Percentiles rank a stretch among this genome's conserved stretches.
Conservation (phyloP, 2,797 vertebrate species). For the Bovichtus diacanthus region DNA sequence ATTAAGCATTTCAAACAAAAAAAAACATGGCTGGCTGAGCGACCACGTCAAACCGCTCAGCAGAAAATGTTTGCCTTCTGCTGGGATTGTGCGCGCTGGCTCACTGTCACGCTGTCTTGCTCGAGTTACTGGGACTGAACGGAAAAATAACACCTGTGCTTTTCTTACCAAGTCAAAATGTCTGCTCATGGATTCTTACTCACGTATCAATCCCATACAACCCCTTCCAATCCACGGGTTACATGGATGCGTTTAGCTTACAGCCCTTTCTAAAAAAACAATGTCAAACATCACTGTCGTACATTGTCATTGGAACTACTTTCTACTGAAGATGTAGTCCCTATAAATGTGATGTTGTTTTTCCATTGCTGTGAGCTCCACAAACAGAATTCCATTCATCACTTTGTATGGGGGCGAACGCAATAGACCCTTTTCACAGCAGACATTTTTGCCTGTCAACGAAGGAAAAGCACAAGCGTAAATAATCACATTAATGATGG, state of each 20-base stretch:
- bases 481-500: too few relatives aligned
- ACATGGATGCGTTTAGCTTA: neutral
- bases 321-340: neutral
- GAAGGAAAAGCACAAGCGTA: too few relatives aligned
- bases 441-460: too few relatives aligned
- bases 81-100: neutral
- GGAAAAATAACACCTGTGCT: neutral
- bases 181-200: neutral
- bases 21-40: neutral
- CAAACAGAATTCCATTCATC: neutral
- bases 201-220: neutral
- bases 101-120: neutral
- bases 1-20: neutral
- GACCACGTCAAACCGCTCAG: neutral
- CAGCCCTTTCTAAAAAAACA: neutral
- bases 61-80: neutral
- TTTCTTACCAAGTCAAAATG: constrained; percentile 1
- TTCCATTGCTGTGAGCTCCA: neutral
- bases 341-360: neutral
- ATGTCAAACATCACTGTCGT: neutral
- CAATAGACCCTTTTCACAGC: neutral
- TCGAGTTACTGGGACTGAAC: neutral
- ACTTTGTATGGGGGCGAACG: neutral
- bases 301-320: neutral
- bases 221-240: neutral